Evolutionary conservation across 2,797 vertebrate genomes (phyloP).

Genomic region (Falco concolor): DNA sequence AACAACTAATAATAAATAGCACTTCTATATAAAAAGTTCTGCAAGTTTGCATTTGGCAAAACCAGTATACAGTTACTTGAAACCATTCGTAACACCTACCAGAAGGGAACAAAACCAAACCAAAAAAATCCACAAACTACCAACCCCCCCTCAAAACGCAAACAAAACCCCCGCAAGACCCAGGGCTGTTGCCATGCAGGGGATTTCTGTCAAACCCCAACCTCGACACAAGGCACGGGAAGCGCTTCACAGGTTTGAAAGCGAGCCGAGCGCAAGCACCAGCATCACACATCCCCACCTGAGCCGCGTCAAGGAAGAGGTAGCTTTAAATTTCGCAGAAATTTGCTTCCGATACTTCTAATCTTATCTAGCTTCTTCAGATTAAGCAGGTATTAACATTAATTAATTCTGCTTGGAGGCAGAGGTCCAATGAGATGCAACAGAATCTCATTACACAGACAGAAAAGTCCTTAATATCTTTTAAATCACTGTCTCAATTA

Average conservation of each 20-base stretch:
- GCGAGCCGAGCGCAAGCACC: background rate
- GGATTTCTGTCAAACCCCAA: background rate
- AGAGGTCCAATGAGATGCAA: background rate
- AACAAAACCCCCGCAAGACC: background rate
- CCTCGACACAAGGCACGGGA: fast-evolving
- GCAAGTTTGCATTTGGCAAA: background rate
- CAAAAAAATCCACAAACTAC: background rate
- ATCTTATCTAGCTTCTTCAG: background rate
- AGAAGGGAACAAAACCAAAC: background rate
- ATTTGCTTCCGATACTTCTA: background rate
- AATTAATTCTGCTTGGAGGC: background rate
- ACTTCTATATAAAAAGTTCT: background rate
- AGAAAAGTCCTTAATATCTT: background rate
- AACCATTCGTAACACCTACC: background rate
- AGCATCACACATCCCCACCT: background rate
- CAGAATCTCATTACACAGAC: background rate
- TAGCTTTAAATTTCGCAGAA: background rate
- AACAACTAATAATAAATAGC: background rate
- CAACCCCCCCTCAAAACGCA: too few relatives aligned
- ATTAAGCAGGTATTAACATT: background rate
- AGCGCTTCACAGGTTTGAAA: background rate
- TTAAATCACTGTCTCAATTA: background rate
- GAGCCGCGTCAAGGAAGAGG: background rate
- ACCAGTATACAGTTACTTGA: background rate
- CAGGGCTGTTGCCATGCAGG: background rate